Conservation (phyloP, 2,113 vertebrate species). For the Parotia lawesii region DNA sequence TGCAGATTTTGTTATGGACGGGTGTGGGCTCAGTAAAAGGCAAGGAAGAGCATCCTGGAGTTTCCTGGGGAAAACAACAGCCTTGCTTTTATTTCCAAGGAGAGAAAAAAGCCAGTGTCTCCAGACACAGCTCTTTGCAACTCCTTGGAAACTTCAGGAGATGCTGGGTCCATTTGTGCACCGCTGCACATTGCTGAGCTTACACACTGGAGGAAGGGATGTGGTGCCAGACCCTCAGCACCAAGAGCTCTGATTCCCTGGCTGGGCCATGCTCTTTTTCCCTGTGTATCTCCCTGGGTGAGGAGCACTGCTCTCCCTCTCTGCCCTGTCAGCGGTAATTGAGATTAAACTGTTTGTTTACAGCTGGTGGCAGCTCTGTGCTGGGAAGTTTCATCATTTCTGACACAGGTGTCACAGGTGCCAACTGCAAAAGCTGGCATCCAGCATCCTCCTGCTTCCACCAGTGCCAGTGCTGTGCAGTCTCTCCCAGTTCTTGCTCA, state of each 20-base stretch:
- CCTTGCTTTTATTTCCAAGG: background rate
- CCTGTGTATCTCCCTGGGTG: fast-evolving
- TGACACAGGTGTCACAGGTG: conserved; percentile 14
- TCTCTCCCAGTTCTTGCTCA: background rate
- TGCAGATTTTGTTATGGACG: background rate
- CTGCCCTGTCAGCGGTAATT: background rate
- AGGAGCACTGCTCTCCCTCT: background rate
- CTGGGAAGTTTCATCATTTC: conserved; percentile 1
- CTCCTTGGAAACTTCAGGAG: background rate
- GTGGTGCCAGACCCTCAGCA: background rate
- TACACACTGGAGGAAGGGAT: background rate
- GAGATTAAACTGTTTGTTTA: conserved; percentile 38
- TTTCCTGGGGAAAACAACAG: background rate
- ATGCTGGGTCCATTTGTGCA: background rate
- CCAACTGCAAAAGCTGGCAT: background rate
- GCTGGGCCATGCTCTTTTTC: background rate
- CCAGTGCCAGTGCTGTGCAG: background rate
- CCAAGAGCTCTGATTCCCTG: background rate
- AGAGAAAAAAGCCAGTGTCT: background rate
- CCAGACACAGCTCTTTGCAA: background rate
- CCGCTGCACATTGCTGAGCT: background rate
- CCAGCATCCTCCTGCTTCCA: background rate
- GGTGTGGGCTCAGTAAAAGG: background rate
- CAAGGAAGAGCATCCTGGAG: background rate
- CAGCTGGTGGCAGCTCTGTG: conserved; percentile 15